Evolutionary conservation across 2,888 invertebrate genomes (phyloP).

Genomic region (Phyllotreta striolata): DNA sequence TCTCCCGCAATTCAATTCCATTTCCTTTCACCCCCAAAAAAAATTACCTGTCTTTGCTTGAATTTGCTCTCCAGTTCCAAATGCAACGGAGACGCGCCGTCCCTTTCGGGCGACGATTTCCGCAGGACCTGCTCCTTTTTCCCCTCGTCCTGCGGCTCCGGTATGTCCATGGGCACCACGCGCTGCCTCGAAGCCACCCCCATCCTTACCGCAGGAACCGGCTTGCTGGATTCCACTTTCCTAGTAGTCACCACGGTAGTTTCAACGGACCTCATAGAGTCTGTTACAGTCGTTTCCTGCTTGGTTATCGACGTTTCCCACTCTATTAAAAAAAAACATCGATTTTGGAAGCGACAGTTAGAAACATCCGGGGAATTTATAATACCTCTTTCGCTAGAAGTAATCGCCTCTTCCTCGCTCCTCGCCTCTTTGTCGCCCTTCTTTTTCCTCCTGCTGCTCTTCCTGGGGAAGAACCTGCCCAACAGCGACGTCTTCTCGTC

Average conservation of each 20-base stretch:
- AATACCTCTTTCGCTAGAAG: slow-evolving; percentile 32
- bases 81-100: slow-evolving; percentile 53
- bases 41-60: slow-evolving; percentile 51
- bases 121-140: slow-evolving; percentile 42
- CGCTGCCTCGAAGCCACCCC: slow-evolving; percentile 67
- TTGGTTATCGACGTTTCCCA: background rate
- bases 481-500: slow-evolving; percentile 68
- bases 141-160: slow-evolving; percentile 56
- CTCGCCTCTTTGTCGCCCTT: slow-evolving; percentile 52
- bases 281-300: slow-evolving; percentile 16
- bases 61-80: slow-evolving; percentile 54
- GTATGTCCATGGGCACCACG: slow-evolving; percentile 66
- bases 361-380: no score
- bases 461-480: slow-evolving; percentile 72
- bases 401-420: slow-evolving; percentile 58
- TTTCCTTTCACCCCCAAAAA: background rate
- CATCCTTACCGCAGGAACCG: slow-evolving; percentile 57
- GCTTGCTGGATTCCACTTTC: slow-evolving; percentile 47
- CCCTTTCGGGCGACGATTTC: slow-evolving; percentile 51
- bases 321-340: no score
- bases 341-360: no score
- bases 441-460: slow-evolving; percentile 76
- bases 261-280: slow-evolving; percentile 11
- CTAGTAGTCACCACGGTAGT: slow-evolving; percentile 6
- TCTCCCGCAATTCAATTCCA: no score